A percentile compares a stretch with the other conserved stretches of the same genome.
Evolutionary conservation across 2,888 invertebrate genomes (phyloP).

Genomic region (Desoria tigrina): DNA sequence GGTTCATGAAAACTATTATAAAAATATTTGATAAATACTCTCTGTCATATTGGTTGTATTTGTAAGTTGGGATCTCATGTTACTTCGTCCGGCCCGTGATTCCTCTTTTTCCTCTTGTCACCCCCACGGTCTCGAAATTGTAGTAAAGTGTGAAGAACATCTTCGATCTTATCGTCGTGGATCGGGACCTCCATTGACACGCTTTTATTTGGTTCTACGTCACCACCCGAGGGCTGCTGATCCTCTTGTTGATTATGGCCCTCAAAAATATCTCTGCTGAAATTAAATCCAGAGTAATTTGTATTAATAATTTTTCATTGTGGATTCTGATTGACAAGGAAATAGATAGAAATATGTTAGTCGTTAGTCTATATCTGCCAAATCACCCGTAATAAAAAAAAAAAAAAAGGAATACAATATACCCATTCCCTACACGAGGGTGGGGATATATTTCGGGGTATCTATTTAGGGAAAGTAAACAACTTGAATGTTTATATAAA

Average conservation of each 20-base stretch:
- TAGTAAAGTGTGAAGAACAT: slow-evolving; percentile 50
- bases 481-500: too few relatives aligned
- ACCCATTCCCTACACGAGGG: too few relatives aligned
- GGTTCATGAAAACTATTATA: too few relatives aligned
- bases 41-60: too few relatives aligned
- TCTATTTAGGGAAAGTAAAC: background rate
- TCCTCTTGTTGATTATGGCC: slow-evolving; percentile 15
- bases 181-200: slow-evolving; percentile 52
- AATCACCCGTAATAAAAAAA: too few relatives aligned
- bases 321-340: background rate
- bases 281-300: background rate
- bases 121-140: slow-evolving; percentile 39
- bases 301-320: background rate
- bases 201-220: slow-evolving; percentile 48
- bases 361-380: too few relatives aligned
- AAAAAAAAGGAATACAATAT: too few relatives aligned
- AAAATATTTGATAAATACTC: too few relatives aligned
- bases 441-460: too few relatives aligned
- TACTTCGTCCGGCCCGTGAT: background rate
- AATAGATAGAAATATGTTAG: slow-evolving; percentile 3
- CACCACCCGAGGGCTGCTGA: slow-evolving; percentile 20
- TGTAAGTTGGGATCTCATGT: too few relatives aligned
- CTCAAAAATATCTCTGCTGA: slow-evolving; percentile 18
- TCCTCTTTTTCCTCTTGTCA: slow-evolving; percentile 7
- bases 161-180: slow-evolving; percentile 52